These are phyloP conservation scores for Heptranchias perlo DNA, from an alignment of 2,113 vertebrate species.

Conservation along the genomic window DNA sequence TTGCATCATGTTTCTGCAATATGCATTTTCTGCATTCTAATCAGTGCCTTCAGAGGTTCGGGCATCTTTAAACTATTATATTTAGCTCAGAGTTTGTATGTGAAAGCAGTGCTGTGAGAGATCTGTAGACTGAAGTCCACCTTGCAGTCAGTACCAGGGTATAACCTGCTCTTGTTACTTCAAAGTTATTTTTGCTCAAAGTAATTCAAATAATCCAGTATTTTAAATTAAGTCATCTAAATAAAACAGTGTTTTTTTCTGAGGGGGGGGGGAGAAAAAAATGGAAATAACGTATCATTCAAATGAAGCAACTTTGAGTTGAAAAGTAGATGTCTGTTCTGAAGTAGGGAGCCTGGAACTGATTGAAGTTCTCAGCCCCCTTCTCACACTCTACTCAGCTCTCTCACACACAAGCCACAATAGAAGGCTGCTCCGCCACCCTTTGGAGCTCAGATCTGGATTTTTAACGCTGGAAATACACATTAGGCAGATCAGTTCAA, in stretches of 20 bases:
- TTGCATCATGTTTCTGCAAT: neutral
- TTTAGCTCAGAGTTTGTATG: neutral
- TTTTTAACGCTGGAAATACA: neutral
- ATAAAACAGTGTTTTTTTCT: neutral
- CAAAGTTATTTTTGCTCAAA: neutral
- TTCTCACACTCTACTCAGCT: neutral
- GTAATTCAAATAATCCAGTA: neutral
- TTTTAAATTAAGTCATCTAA: neutral
- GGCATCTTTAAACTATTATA: neutral
- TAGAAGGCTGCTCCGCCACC: neutral
- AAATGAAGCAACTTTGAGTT: neutral
- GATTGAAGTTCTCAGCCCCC: neutral
- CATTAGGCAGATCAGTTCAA: neutral
- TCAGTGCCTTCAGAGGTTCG: neutral
- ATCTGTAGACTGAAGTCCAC: too few relatives aligned
- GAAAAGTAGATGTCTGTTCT: neutral
- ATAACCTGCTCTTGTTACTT: neutral
- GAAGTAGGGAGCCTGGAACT: neutral
- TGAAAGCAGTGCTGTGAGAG: neutral
- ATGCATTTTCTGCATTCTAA: constrained; percentile 16
- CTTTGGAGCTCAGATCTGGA: neutral
- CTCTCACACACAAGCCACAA: too few relatives aligned
- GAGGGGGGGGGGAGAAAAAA: too few relatives aligned
- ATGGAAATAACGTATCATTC: neutral
- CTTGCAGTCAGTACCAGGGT: neutral